phyloP scores from a whole-genome alignment of 2,797 vertebrate species.

The Paramormyrops hopkinsi region DNA sequence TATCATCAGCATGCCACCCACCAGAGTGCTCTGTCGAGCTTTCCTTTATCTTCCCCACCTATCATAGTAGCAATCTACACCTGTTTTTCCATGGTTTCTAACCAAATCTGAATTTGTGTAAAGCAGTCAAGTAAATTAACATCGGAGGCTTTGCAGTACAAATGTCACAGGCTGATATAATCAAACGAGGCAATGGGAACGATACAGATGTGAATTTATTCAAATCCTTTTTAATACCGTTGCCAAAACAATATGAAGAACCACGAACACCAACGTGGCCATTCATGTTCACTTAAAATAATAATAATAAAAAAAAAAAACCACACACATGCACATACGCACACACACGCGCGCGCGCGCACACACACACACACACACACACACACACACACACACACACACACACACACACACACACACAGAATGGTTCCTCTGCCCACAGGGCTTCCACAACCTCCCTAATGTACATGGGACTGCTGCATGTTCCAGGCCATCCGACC shows the following conservation, averaged over 20 bases:
- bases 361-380: not conserved
- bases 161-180: not conserved
- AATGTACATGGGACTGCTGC: not conserved
- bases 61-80: not conserved
- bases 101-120: not conserved
- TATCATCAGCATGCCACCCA: not conserved
- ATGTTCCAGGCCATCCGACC: not conserved
- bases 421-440: not conserved
- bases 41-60: not conserved
- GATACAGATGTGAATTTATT: slow-evolving; percentile 4
- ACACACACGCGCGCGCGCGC: no score
- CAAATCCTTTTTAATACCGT: not conserved
- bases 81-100: not conserved
- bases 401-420: not conserved
- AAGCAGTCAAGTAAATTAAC: not conserved
- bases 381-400: not conserved
- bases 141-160: not conserved
- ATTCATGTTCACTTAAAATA: not conserved
- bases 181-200: not conserved
- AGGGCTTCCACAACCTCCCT: not conserved
- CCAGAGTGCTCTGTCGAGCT: not conserved
- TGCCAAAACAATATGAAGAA: not conserved
- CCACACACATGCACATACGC: not conserved
- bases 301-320: not conserved
- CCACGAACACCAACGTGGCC: not conserved